These are phyloP conservation scores for Prionace glauca DNA, from an alignment of 2,797 vertebrate genomes.

Conservation along the genomic window DNA sequence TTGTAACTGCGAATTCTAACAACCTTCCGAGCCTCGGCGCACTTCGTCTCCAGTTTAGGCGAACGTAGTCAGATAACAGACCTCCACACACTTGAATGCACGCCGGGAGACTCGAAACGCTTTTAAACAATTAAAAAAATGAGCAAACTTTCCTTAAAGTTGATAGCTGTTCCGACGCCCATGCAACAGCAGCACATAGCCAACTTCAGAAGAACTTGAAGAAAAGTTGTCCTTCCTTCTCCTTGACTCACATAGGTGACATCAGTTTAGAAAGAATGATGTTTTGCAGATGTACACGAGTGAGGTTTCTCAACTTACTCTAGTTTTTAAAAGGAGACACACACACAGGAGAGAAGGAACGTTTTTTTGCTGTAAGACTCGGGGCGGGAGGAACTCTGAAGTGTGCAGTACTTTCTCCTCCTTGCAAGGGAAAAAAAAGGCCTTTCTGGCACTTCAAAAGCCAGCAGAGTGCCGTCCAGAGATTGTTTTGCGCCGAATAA, in stretches of 20 bases:
- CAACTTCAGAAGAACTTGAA: constrained; percentile 50
- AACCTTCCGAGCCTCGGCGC: constrained; percentile 2
- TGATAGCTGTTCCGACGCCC: background rate
- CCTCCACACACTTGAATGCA: constrained; percentile 19
- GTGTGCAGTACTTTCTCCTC: constrained; percentile 46
- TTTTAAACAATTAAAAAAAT: constrained; percentile 39
- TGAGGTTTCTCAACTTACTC: constrained; percentile 55
- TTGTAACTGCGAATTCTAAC: background rate
- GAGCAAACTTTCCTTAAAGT: constrained; percentile 45
- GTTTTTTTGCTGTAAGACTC: constrained; percentile 49
- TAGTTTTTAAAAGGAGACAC: constrained; percentile 36
- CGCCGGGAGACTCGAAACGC: constrained; percentile 5
- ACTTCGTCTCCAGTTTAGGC: constrained; percentile 33
- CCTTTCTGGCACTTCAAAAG: constrained; percentile 70
- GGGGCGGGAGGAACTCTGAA: constrained; percentile 53
- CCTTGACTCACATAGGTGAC: constrained; percentile 60
- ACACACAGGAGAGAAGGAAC: background rate
- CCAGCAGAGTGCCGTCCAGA: constrained; percentile 57
- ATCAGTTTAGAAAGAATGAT: constrained; percentile 62
- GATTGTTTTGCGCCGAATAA: constrained; percentile 56
- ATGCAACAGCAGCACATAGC: constrained; percentile 40
- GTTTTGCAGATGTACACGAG: constrained; percentile 71
- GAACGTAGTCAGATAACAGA: background rate
- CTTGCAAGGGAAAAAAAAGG: constrained; percentile 50
- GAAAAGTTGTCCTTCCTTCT: constrained; percentile 51